Evolutionary conservation across 2,888 invertebrate genomes (phyloP).

Genomic region (Xestobium rufovillosum): DNA sequence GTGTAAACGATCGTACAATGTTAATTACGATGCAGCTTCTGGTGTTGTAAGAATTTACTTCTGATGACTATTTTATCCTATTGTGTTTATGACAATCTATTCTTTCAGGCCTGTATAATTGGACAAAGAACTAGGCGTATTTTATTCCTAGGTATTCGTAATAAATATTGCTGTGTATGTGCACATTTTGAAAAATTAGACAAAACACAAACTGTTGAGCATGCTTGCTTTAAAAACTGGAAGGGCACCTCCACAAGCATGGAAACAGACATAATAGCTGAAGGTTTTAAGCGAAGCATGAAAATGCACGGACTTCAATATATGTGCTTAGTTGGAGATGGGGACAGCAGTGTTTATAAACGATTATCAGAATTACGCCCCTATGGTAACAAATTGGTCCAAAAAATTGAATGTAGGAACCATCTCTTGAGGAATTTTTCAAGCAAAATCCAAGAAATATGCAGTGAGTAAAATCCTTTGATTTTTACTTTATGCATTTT

Average conservation of each 20-base stretch:
- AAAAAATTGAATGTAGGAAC: slow-evolving; percentile 35
- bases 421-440: slow-evolving; percentile 32
- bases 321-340: slow-evolving; percentile 32
- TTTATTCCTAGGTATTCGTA: slow-evolving; percentile 30
- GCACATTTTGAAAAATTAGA: slow-evolving; percentile 23
- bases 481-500: no score
- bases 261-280: slow-evolving; percentile 32
- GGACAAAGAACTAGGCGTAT: slow-evolving; percentile 24
- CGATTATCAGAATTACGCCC: slow-evolving; percentile 24
- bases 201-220: slow-evolving; percentile 16
- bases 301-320: slow-evolving; percentile 30
- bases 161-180: slow-evolving; percentile 32
- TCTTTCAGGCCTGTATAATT: no score
- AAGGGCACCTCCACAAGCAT: slow-evolving; percentile 30
- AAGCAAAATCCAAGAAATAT: slow-evolving; percentile 17
- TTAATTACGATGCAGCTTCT: no score
- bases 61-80: no score
- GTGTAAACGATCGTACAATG: no score
- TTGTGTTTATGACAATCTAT: no score
- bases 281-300: slow-evolving; percentile 30
- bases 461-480: no score
- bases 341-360: slow-evolving; percentile 32
- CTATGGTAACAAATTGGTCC: slow-evolving; percentile 23
- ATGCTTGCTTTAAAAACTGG: slow-evolving; percentile 34
- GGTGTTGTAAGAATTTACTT: no score